Base-by-base conservation (phyloP, 2,113 vertebrate genomes). In the Suricata suricatta region DNA sequence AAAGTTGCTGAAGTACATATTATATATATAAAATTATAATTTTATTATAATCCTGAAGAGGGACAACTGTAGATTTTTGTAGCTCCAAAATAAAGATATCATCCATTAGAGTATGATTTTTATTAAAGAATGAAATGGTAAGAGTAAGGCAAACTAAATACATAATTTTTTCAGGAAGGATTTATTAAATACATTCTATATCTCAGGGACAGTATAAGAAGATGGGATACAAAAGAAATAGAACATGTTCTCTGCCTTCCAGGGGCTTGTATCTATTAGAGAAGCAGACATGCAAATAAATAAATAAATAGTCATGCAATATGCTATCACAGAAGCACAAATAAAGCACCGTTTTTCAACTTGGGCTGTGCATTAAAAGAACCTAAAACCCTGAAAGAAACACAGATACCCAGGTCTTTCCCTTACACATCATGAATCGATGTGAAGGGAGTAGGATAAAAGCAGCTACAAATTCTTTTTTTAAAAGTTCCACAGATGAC, bases 131-230 rank as follows among this genome's bases (percentile, higher is more conserved):
- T 90, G n/a, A 94, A 95, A 96, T 82, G 41, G 69, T 68, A 96
- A 90, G 88, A 90, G 71, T 31, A 95, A 96, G 88, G 90, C 93
- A 96, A 90, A 84, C 68, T 86, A 83, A 87, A 69, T 84, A 80
- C 33, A 69, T 60, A n/a, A 93, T 94, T 94, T 57, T 81, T 96
- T 96, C 52, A 96, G 90, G 88, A 97, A 96, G 88, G 86, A 94
- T 64, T 92, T 96, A 96, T 95, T 97, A 97, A 98, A 96, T 85
- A 93, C 50, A 64, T 97, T 92, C 92, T 96, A 35, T 88, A 71
- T 90, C 90, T 97, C 87, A 93, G 74, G 31, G 88, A 97, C 29
- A 96, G 66, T 87, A 93, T 83, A 72, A 93, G 84, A 95, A 96
- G 87, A 89, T 88, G 74, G 87, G 27, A 90, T 92, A 97, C 74